These are phyloP conservation scores for Sylvicola cinctus DNA, from an alignment of 2,888 invertebrate species.

Conservation along the genomic window DNA sequence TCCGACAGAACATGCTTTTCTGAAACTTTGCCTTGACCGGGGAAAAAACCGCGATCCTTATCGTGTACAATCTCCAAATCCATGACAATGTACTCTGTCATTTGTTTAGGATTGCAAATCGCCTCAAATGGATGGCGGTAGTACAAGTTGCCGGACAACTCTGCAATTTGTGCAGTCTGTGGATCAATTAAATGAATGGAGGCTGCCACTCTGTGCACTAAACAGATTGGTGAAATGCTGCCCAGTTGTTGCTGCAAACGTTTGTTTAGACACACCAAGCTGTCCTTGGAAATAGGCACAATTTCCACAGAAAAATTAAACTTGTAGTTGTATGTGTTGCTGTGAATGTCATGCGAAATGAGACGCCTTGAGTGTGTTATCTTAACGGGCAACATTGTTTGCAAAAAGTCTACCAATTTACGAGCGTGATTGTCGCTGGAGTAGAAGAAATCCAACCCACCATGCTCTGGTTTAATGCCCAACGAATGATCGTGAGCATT, in stretches of 20 bases:
- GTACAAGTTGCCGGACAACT: conserved; percentile 55
- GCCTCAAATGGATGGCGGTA: conserved; percentile 75
- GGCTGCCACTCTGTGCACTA: conserved; percentile 77
- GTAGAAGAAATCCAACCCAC: conserved; percentile 92
- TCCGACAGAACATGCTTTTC: conserved; percentile 77
- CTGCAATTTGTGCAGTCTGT: conserved; percentile 64
- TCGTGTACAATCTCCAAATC: conserved; percentile 48
- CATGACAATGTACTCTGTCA: conserved; percentile 86
- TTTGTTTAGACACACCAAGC: conserved; percentile 73
- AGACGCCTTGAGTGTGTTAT: conserved; percentile 82
- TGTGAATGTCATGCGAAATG: conserved; percentile 93
- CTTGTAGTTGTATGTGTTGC: conserved; percentile 92
- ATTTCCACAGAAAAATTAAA: conserved; percentile 87
- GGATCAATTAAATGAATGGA: conserved; percentile 88
- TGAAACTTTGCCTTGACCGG: conserved; percentile 76
- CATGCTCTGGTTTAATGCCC: conserved; percentile 69
- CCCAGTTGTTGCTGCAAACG: conserved; percentile 72
- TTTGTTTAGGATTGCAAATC: conserved; percentile 76
- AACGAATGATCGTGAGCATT: conserved; percentile 76
- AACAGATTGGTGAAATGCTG: conserved; percentile 68
- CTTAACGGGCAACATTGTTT: conserved; percentile 69
- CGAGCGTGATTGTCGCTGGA: conserved; percentile 73
- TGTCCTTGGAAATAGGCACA: conserved; percentile 88
- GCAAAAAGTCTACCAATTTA: conserved; percentile 88
- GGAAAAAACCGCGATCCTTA: conserved; percentile 55